Percentiles rank a stretch among this genome's conserved stretches.
Evolutionary conservation across 2,888 invertebrate species (phyloP).

Genomic region (Latheticus oryzae): DNA sequence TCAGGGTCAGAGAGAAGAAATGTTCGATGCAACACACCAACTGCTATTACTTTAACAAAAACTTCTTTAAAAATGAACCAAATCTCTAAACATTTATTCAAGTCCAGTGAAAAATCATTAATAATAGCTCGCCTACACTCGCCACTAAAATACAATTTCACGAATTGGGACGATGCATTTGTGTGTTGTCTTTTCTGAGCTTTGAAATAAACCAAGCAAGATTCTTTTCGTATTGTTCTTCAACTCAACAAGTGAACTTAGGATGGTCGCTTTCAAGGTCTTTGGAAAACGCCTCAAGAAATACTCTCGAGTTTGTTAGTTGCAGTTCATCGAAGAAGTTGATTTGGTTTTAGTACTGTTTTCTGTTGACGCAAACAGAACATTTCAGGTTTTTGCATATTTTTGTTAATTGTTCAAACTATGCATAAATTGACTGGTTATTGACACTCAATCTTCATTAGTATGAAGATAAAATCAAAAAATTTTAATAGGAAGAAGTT

Average conservation of each 20-base stretch:
- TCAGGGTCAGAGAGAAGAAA: no score
- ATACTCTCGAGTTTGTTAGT: constrained; percentile 6
- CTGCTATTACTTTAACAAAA: no score
- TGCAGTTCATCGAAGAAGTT: constrained; percentile 14
- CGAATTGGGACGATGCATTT: no score
- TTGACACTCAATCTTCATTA: constrained; percentile 18
- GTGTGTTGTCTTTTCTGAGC: no score
- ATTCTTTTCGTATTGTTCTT: no score
- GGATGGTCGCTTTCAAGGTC: constrained; percentile 21
- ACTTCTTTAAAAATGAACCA: no score
- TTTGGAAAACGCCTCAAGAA: constrained; percentile 20
- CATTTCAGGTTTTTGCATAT: constrained; percentile 2
- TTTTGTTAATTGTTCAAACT: constrained; percentile 25
- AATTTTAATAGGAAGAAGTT: constrained; percentile 17
- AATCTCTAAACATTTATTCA: no score
- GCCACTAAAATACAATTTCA: constrained; percentile 32
- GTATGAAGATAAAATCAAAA: constrained; percentile 24
- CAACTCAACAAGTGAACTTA: constrained; percentile 24
- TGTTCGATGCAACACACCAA: no score
- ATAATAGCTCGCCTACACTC: constrained; percentile 25
- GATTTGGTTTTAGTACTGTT: neutral
- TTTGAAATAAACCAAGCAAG: no score
- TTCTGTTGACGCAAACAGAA: constrained; percentile 2
- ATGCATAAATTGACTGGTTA: constrained; percentile 19
- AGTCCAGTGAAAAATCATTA: constrained; percentile 30